These are phyloP conservation scores for Agrypnus murinus DNA, from an alignment of 2,888 invertebrate species.

Conservation along the genomic window DNA sequence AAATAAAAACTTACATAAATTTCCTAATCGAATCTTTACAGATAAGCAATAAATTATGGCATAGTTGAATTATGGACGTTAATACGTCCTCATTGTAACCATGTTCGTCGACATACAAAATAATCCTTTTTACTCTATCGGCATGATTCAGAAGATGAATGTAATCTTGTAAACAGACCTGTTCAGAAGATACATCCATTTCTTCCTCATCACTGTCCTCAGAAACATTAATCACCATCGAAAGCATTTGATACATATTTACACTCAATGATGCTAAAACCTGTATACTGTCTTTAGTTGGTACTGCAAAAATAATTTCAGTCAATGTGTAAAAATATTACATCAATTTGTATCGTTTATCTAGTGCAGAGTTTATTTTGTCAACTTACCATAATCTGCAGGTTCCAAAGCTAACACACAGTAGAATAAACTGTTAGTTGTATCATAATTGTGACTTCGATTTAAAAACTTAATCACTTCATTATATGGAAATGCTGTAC, in stretches of 20 bases:
- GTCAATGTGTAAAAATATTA: constrained; percentile 20
- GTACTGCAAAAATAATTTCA: constrained; percentile 46
- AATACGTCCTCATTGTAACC: constrained; percentile 65
- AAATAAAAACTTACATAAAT: constrained; percentile 78
- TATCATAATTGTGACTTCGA: constrained; percentile 67
- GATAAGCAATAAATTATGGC: constrained; percentile 88
- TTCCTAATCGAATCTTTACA: constrained; percentile 89
- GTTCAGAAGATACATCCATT: constrained; percentile 70
- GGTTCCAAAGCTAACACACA: constrained; percentile 81
- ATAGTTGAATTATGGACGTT: constrained; percentile 74
- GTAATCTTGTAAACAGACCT: constrained; percentile 66
- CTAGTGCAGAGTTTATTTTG: no score
- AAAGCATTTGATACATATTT: constrained; percentile 67
- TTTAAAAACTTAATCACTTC: constrained; percentile 69
- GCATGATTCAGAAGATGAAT: constrained; percentile 66
- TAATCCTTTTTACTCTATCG: constrained; percentile 70
- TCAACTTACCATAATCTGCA: constrained; percentile 78
- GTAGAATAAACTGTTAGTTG: constrained; percentile 77
- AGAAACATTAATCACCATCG: constrained; percentile 73
- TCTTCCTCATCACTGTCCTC: constrained; percentile 77
- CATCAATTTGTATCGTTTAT: not conserved
- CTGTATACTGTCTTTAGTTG: constrained; percentile 56
- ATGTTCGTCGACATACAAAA: constrained; percentile 71
- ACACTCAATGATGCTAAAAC: constrained; percentile 73
- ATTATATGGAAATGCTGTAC: constrained; percentile 72